phyloP scores from a whole-genome alignment of 2,797 vertebrate genomes.

The Liparis tanakae region DNA sequence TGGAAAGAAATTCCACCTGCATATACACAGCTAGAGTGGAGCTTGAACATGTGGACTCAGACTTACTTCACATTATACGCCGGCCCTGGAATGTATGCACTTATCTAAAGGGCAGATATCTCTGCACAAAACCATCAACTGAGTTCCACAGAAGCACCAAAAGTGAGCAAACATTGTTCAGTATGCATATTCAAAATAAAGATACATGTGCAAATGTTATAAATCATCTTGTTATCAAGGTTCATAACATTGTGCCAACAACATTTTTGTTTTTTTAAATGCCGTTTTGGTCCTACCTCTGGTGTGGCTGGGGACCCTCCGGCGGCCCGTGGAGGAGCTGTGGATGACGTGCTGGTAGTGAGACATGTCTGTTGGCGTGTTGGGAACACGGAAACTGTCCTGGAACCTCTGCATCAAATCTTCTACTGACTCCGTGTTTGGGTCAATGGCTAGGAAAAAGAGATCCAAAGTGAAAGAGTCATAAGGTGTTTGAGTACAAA shows the following conservation, averaged over 20 bases:
- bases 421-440: slow-evolving; percentile 92
- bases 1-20: neutral
- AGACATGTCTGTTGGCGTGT: slow-evolving; percentile 91
- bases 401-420: slow-evolving; percentile 98
- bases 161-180: neutral
- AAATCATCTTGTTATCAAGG: neutral
- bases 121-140: neutral
- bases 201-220: neutral
- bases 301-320: slow-evolving; percentile 87
- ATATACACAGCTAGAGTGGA: neutral
- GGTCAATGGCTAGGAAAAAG: slow-evolving; percentile 84
- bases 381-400: slow-evolving; percentile 93
- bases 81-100: neutral
- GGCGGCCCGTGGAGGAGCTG: slow-evolving; percentile 87
- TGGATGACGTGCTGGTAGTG: slow-evolving; percentile 91
- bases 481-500: slow-evolving; percentile 34
- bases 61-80: neutral
- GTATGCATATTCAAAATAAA: neutral
- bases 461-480: slow-evolving; percentile 57
- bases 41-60: neutral
- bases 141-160: neutral
- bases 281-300: slow-evolving; percentile 83
- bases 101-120: neutral
- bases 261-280: neutral
- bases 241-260: neutral